These are phyloP conservation scores for Micromesistius poutassou DNA, from an alignment of 2,797 vertebrate species.

Conservation along the genomic window DNA sequence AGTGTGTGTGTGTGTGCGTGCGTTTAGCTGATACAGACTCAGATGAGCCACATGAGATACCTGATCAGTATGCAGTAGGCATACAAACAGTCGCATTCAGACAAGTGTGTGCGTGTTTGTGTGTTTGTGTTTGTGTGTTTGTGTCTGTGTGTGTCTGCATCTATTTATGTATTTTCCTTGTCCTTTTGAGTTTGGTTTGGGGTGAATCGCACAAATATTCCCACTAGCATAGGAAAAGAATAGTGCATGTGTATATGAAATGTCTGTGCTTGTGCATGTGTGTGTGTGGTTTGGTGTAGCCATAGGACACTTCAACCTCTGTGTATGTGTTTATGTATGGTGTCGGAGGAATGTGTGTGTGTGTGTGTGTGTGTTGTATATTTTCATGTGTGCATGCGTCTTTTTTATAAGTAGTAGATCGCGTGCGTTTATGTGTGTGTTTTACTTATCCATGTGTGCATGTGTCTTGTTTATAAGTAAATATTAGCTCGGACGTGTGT, in stretches of 20 bases:
- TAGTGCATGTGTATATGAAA: too few species aligned
- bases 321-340: too few species aligned
- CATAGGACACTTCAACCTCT: too few species aligned
- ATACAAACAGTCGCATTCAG: background rate
- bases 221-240: too few species aligned
- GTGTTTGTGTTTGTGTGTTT: background rate
- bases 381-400: background rate
- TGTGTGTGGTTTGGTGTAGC: too few species aligned
- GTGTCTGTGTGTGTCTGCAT: constrained; percentile 1
- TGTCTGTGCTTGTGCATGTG: too few species aligned
- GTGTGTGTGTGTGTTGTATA: background rate
- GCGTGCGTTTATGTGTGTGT: constrained; percentile 4
- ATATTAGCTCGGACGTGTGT: background rate
- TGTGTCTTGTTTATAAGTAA: background rate
- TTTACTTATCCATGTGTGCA: background rate
- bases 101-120: background rate
- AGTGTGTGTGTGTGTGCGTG: constrained; percentile 27
- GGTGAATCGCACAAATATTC: background rate
- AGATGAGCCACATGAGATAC: constrained; percentile 8
- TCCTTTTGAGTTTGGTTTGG: background rate
- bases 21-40: constrained; percentile 8
- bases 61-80: background rate
- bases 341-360: too few species aligned
- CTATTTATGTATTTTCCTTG: background rate
- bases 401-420: background rate